Conservation (phyloP, 2,888 invertebrate species). For the Aporophyla lueneburgensis region DNA sequence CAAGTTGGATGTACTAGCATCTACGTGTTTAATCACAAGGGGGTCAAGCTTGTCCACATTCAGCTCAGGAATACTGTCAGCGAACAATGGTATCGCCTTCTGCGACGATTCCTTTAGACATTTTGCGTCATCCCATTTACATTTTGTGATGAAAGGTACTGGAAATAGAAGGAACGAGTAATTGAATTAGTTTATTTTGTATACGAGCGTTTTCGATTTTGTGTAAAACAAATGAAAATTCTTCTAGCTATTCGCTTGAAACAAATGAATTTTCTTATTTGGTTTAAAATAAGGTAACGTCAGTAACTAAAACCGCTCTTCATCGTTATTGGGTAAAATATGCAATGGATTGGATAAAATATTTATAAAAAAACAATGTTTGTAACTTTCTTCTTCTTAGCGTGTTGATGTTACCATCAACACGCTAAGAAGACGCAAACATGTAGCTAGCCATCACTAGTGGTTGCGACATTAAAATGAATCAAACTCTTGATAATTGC, state of each 20-base stretch:
- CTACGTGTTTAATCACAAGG: slow-evolving; percentile 70
- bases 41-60: slow-evolving; percentile 77
- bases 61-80: slow-evolving; percentile 74
- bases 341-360: no score
- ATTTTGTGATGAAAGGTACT: slow-evolving; percentile 76
- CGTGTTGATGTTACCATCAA: no score
- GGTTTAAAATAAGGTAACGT: neutral
- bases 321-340: neutral
- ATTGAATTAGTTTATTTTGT: slow-evolving; percentile 15
- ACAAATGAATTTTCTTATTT: neutral
- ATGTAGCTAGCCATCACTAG: no score
- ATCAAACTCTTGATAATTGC: neutral
- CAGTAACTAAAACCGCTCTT: neutral
- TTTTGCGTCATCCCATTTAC: slow-evolving; percentile 75
- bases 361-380: neutral
- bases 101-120: slow-evolving; percentile 75
- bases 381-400: neutral
- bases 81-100: slow-evolving; percentile 69
- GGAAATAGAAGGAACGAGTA: slow-evolving; percentile 34
- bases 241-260: no score
- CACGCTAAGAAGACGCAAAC: no score
- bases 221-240: neutral
- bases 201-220: slow-evolving; percentile 7
- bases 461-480: neutral
- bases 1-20: slow-evolving; percentile 74